Evolutionary conservation across 2,888 invertebrate species (phyloP).

Genomic region (Oegoconia quadripuncta): DNA sequence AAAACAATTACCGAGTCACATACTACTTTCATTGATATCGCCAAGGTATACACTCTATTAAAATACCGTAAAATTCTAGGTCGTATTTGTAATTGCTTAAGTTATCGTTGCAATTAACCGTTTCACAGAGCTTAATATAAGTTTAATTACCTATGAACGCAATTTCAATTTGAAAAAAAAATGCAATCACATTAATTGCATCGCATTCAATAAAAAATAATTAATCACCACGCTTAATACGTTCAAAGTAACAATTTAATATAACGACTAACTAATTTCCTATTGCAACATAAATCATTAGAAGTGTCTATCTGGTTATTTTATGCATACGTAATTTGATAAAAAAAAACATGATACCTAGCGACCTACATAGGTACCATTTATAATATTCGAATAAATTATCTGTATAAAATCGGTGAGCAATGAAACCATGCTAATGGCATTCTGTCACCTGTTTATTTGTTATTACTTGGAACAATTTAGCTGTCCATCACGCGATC

Average conservation of each 20-base stretch:
- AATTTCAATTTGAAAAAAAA: constrained; percentile 4
- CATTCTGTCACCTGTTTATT: constrained; percentile 22
- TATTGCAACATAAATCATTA: background rate
- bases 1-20: constrained; percentile 32
- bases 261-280: no score
- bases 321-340: background rate
- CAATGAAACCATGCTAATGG: constrained; percentile 12
- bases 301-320: background rate
- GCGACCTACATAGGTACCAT: background rate
- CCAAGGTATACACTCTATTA: background rate
- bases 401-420: constrained; percentile 2
- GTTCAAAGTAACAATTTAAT: background rate
- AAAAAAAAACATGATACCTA: background rate
- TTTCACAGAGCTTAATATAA: constrained; percentile 6
- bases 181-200: constrained; percentile 4
- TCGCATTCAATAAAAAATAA: background rate
- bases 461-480: constrained; percentile 14
- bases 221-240: background rate
- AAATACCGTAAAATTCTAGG: constrained; percentile 6
- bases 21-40: background rate
- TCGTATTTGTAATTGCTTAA: constrained; percentile 8
- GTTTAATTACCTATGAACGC: constrained; percentile 6
- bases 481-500: constrained; percentile 21
- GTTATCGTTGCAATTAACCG: constrained; percentile 4
- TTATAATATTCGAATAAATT: background rate